These are phyloP conservation scores for Sardinella longiceps DNA, from an alignment of 2,797 vertebrate species.

Conservation along the genomic window DNA sequence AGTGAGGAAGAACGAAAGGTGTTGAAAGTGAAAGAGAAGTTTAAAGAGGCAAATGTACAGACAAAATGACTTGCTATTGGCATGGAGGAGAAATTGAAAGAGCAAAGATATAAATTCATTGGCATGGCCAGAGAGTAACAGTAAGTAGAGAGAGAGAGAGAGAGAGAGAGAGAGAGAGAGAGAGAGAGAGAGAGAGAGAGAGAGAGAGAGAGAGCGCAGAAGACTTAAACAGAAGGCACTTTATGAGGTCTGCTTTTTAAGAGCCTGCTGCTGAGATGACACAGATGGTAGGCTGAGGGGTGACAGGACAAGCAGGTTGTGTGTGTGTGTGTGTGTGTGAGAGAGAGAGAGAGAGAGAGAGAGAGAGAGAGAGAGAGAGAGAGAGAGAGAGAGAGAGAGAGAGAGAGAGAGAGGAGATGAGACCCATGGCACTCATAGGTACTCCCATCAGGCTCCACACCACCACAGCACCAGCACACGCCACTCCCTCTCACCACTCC, in stretches of 20 bases:
- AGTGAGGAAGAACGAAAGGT: background rate
- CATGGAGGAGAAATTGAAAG: background rate
- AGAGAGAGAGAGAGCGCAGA: conserved; percentile 28
- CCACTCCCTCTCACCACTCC: background rate
- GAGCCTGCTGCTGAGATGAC: conserved; percentile 46
- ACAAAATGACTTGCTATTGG: background rate
- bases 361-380: background rate
- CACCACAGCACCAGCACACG: background rate
- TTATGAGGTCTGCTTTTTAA: conserved; percentile 50
- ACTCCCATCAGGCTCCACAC: conserved; percentile 1
- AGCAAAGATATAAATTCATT: background rate
- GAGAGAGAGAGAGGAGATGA: background rate
- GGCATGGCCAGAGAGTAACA: background rate
- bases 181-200: background rate
- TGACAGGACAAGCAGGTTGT: conserved; percentile 21
- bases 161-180: conserved; percentile 9
- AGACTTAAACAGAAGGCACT: conserved; percentile 37
- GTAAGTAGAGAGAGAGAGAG: background rate
- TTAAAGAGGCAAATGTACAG: background rate
- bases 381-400: background rate
- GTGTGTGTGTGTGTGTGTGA: background rate
- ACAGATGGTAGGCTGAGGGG: conserved; percentile 42
- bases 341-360: background rate
- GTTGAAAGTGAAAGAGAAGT: background rate
- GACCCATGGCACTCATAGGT: conserved; percentile 6